These are phyloP conservation scores for Agrilus cyanescens DNA, from an alignment of 2,888 invertebrate species.

Conservation along the genomic window DNA sequence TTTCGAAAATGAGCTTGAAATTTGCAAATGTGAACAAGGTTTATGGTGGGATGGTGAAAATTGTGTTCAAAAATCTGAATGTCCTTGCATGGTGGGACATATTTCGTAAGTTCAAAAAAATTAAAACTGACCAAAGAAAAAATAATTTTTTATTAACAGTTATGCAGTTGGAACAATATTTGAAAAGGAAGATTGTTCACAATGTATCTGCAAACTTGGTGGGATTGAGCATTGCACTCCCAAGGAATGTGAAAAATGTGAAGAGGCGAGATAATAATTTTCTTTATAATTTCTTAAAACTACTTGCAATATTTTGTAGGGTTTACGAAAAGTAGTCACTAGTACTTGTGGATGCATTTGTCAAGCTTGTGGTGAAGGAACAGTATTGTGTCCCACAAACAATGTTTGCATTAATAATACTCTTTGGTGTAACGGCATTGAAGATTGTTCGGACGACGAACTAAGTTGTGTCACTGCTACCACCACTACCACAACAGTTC, in stretches of 20 bases:
- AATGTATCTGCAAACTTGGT: slow-evolving; percentile 67
- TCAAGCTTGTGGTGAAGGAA: slow-evolving; percentile 54
- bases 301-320: slow-evolving; percentile 30
- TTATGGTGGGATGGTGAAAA: slow-evolving; percentile 61
- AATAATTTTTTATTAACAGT: slow-evolving; percentile 32
- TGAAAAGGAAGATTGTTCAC: slow-evolving; percentile 60
- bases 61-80: slow-evolving; percentile 60
- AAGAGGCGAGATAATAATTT: slow-evolving; percentile 29
- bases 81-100: slow-evolving; percentile 66
- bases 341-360: slow-evolving; percentile 61
- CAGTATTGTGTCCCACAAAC: slow-evolving; percentile 60
- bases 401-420: slow-evolving; percentile 56
- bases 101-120: slow-evolving; percentile 37
- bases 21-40: slow-evolving; percentile 43
- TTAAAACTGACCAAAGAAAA: neutral
- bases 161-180: slow-evolving; percentile 61
- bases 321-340: slow-evolving; percentile 46
- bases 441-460: slow-evolving; percentile 78
- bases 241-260: slow-evolving; percentile 57
- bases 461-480: slow-evolving; percentile 39
- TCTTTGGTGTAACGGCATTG: slow-evolving; percentile 70
- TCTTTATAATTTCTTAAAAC: neutral
- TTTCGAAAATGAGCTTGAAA: slow-evolving; percentile 26
- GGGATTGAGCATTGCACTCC: slow-evolving; percentile 59
- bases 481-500: slow-evolving; percentile 15